A percentile compares a stretch with the other conserved stretches of the same genome.
phyloP scores from a whole-genome alignment of 1,140 invertebrate genomes.

The Caenorhabditis latens region DNA sequence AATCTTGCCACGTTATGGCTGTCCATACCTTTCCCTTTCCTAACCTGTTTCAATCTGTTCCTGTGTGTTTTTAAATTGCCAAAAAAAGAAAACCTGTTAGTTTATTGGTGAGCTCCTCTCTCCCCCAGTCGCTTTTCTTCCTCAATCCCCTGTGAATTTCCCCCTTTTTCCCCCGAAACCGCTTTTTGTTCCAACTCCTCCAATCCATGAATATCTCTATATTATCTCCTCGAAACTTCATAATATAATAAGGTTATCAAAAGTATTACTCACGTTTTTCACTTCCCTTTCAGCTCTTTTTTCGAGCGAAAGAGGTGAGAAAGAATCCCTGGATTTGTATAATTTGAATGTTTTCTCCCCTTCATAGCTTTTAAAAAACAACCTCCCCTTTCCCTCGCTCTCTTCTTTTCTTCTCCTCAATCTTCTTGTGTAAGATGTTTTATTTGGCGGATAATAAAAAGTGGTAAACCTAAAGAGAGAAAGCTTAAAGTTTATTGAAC shows the following conservation, averaged over 20 bases:
- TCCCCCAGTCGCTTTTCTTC: background rate
- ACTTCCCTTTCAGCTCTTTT: background rate
- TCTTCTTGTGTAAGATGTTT: slow-evolving; percentile 29
- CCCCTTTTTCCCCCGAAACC: background rate
- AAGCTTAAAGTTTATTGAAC: slow-evolving; percentile 43
- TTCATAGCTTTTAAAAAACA: slow-evolving; percentile 37
- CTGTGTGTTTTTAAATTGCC: slow-evolving; percentile 31
- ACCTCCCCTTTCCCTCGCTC: background rate
- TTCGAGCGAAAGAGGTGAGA: background rate
- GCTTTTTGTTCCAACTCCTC: background rate
- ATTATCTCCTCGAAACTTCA: slow-evolving; percentile 48
- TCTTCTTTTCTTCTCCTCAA: background rate
- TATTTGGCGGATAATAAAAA: slow-evolving; percentile 47
- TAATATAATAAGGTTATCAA: slow-evolving; percentile 42
- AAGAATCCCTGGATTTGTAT: background rate
- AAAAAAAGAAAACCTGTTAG: background rate
- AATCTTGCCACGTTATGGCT: slow-evolving; percentile 42
- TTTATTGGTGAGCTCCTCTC: background rate
- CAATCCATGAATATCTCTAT: slow-evolving; percentile 45
- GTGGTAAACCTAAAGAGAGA: slow-evolving; percentile 14
- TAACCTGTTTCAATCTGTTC: background rate
- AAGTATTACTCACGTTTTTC: slow-evolving; percentile 27
- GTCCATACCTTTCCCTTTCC: background rate
- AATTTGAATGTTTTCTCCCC: background rate
- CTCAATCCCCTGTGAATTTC: slow-evolving; percentile 39